phyloP scores from a whole-genome alignment of 2,113 vertebrate genomes.

The Phalacrocorax brasilianus region DNA sequence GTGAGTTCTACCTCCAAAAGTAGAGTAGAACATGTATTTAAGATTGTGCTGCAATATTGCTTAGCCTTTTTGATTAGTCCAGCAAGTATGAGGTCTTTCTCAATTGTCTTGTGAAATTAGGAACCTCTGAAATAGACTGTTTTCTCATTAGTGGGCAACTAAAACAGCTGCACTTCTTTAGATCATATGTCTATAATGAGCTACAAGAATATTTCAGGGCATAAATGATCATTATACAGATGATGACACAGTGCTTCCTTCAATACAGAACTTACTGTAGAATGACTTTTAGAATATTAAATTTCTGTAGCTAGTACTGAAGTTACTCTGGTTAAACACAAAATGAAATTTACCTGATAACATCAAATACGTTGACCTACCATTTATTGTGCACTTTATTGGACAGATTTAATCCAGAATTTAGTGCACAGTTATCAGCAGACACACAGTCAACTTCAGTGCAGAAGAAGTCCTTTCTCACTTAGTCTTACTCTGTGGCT shows the following conservation, averaged over 20 bases:
- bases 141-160: neutral
- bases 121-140: neutral
- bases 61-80: neutral
- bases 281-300: rapidly evolving
- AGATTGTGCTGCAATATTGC: neutral
- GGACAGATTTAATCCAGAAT: neutral
- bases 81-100: neutral
- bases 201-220: neutral
- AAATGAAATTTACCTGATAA: neutral
- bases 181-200: rapidly evolving
- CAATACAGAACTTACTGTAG: neutral
- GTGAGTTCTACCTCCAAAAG: neutral
- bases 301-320: neutral
- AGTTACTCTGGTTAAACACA: neutral
- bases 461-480: neutral
- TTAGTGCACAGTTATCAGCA: neutral
- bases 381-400: neutral
- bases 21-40: rapidly evolving
- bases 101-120: neutral
- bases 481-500: neutral
- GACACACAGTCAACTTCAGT: neutral
- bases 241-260: neutral
- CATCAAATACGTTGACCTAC: neutral
- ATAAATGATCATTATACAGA: neutral
- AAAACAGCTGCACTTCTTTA: neutral